Evolutionary conservation across 2,797 vertebrate genomes (phyloP).

Genomic region (Gallirallus australis): DNA sequence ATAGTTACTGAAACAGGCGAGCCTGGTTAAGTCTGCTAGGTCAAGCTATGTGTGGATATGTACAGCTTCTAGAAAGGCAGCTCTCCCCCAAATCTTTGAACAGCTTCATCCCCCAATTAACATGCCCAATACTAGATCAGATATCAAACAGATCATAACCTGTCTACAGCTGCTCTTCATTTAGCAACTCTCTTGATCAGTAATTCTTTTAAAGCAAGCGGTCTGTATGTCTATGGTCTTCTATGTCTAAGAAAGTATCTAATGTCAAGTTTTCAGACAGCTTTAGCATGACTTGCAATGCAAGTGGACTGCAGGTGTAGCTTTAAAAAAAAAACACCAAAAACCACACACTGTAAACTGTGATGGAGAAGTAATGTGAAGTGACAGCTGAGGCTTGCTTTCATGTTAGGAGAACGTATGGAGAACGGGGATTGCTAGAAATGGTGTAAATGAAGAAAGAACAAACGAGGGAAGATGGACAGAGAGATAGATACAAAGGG

Average conservation of each 20-base stretch:
- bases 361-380: neutral
- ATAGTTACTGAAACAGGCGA: neutral
- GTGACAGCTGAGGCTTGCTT: neutral
- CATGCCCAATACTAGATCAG: neutral
- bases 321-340: neutral
- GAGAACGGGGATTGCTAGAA: neutral
- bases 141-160: neutral
- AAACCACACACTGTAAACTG: neutral
- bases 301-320: neutral
- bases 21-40: neutral
- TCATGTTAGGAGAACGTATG: neutral
- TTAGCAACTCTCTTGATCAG: conserved; percentile 4
- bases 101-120: neutral
- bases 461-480: neutral
- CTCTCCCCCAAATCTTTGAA: neutral
- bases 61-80: neutral
- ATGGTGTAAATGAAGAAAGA: neutral
- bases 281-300: neutral
- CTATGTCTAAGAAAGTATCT: neutral
- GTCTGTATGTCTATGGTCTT: neutral
- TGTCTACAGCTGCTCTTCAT: neutral
- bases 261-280: neutral
- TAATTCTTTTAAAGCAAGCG: neutral
- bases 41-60: neutral
- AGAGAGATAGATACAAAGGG: neutral